These are phyloP conservation scores for Leptinotarsa juncta DNA, from an alignment of 2,888 invertebrate genomes.

Conservation along the genomic window DNA sequence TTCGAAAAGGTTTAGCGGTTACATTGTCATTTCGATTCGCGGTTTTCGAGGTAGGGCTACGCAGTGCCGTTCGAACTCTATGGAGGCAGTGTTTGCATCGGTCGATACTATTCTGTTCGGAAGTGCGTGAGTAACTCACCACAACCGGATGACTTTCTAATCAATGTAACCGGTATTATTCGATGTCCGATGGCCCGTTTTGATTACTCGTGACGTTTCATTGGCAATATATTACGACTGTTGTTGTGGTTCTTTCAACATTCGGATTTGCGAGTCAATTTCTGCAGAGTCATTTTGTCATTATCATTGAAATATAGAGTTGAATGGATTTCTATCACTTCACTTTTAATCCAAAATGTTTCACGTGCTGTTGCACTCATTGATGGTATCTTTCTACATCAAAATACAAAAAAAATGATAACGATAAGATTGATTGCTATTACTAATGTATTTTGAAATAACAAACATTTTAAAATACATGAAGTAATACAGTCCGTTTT, in stretches of 20 bases:
- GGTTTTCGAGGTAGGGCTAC: background rate
- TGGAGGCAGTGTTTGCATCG: background rate
- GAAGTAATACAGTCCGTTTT: too few relatives aligned
- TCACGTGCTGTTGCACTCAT: too few relatives aligned
- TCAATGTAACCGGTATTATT: conserved; percentile 38
- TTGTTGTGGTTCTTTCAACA: conserved; percentile 1
- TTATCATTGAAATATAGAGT: too few relatives aligned
- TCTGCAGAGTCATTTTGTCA: too few relatives aligned
- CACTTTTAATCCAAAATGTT: too few relatives aligned
- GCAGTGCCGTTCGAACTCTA: background rate
- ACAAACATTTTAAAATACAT: too few relatives aligned
- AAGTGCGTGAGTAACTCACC: conserved; percentile 30
- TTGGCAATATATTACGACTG: background rate
- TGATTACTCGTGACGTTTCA: conserved; percentile 20
- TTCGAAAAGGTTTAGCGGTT: conserved; percentile 19
- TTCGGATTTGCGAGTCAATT: background rate
- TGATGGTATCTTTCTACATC: too few relatives aligned
- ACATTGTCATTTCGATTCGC: conserved; percentile 16
- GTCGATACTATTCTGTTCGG: conserved; percentile 15
- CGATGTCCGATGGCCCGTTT: conserved; percentile 40
- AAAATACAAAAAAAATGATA: too few relatives aligned
- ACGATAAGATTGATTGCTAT: too few relatives aligned
- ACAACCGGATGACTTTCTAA: conserved; percentile 37
- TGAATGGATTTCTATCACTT: too few relatives aligned
- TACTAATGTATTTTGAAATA: too few relatives aligned